A percentile compares a stretch with the other conserved stretches of the same genome.
phyloP scores from a whole-genome alignment of 2,797 vertebrate species.

The Chrosomus eos region DNA sequence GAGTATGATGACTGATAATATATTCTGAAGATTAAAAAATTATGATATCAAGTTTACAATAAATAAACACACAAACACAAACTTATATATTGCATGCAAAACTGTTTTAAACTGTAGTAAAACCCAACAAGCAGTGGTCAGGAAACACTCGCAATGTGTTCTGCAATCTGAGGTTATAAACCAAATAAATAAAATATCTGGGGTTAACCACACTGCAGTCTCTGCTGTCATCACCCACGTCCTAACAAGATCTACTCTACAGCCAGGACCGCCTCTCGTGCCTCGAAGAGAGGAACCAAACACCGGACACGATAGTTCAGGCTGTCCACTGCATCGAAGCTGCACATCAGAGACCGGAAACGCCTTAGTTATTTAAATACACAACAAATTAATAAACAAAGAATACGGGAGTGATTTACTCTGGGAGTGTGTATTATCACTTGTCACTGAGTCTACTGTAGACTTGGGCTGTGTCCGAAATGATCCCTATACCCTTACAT shows the following conservation, averaged over 20 bases:
- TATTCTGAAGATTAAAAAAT: background rate
- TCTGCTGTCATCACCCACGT: conserved; percentile 21
- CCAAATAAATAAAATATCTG: conserved; percentile 25
- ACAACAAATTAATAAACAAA: background rate
- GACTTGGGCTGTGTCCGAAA: background rate
- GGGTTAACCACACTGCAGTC: conserved; percentile 32
- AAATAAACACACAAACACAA: background rate
- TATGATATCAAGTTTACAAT: background rate
- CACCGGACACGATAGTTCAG: background rate
- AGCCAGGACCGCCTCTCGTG: background rate
- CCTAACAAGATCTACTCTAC: background rate
- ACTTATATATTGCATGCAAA: background rate
- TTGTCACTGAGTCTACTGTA: background rate
- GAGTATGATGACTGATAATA: background rate
- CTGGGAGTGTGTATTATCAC: background rate
- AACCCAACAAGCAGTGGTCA: background rate
- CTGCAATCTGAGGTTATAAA: conserved; percentile 1
- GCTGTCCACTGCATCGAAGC: background rate
- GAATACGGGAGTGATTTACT: background rate
- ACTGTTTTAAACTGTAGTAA: background rate
- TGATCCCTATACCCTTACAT: background rate
- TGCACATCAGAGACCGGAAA: background rate
- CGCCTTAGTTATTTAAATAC: no score
- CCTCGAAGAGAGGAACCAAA: background rate
- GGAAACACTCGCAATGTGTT: background rate